Evolutionary conservation across 2,888 invertebrate genomes (phyloP).

Genomic region (Tolmerus cingulatus): DNA sequence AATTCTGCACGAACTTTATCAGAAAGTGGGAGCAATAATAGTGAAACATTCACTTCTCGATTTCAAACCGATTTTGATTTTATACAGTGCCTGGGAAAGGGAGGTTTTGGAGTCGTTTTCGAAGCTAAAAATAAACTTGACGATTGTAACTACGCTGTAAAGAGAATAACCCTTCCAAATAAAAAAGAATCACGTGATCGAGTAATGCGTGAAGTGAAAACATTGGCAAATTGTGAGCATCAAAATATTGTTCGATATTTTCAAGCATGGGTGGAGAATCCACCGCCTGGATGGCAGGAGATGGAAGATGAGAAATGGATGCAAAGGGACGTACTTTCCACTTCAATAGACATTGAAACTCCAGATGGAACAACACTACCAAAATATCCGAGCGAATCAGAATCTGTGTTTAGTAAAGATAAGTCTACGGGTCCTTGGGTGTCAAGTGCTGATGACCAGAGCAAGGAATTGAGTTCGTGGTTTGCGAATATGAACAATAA

Average conservation of each 20-base stretch:
- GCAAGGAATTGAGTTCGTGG: constrained; percentile 49
- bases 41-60: constrained; percentile 65
- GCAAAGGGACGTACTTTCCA: constrained; percentile 56
- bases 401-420: constrained; percentile 14
- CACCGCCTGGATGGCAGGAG: constrained; percentile 89
- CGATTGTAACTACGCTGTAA: constrained; percentile 93
- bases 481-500: constrained; percentile 49
- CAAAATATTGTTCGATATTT: constrained; percentile 94
- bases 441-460: background rate
- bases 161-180: constrained; percentile 87
- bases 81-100: constrained; percentile 81
- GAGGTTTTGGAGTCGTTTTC: constrained; percentile 97
- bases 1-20: constrained; percentile 49
- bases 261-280: constrained; percentile 94
- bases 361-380: constrained; percentile 58
- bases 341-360: constrained; percentile 63
- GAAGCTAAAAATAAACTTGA: constrained; percentile 94
- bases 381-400: constrained; percentile 44
- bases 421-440: background rate
- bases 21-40: constrained; percentile 47
- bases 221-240: constrained; percentile 93
- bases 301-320: constrained; percentile 71
- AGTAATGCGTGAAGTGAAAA: constrained; percentile 93
- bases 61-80: constrained; percentile 87
- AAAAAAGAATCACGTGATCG: constrained; percentile 84